phyloP scores from a whole-genome alignment of 2,888 invertebrate genomes.

The Ophion obscuratus region DNA sequence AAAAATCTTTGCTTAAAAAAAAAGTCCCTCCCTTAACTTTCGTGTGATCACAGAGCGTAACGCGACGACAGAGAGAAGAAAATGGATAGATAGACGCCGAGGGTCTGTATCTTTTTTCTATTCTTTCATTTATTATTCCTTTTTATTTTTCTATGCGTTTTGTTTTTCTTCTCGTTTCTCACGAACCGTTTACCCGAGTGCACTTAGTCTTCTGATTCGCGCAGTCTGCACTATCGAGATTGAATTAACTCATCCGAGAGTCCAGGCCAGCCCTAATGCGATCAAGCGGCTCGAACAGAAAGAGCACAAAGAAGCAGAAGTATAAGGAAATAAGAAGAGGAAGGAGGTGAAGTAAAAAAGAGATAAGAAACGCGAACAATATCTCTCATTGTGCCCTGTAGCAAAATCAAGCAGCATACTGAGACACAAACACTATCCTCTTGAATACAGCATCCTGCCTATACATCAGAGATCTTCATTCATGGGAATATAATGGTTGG shows the following conservation, averaged over 20 bases:
- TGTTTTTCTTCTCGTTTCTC: conserved; percentile 6
- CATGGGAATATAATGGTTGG: conserved; percentile 5
- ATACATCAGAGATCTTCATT: conserved; percentile 11
- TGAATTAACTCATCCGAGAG: conserved; percentile 65
- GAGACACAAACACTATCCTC: conserved; percentile 28
- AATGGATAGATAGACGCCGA: too few species aligned
- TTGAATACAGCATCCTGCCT: conserved; percentile 27
- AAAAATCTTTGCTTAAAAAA: too few species aligned
- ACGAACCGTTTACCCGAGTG: conserved; percentile 34
- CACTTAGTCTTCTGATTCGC: conserved; percentile 56
- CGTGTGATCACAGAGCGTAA: too few species aligned
- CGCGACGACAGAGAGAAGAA: too few species aligned
- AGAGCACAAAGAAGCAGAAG: conserved; percentile 38
- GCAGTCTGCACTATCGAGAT: conserved; percentile 62
- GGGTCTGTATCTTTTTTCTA: too few species aligned
- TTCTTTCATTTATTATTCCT: background rate
- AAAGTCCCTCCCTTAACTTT: too few species aligned
- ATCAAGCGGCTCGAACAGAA: conserved; percentile 27
- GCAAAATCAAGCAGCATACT: conserved; percentile 29
- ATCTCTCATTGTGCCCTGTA: conserved; percentile 58
- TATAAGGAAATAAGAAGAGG: conserved; percentile 9
- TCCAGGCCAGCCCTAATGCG: conserved; percentile 39
- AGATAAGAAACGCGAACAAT: conserved; percentile 62
- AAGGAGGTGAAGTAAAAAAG: conserved; percentile 37
- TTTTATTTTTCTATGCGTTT: background rate